phyloP scores from a whole-genome alignment of 2,888 invertebrate species.

The Villa cingulata region DNA sequence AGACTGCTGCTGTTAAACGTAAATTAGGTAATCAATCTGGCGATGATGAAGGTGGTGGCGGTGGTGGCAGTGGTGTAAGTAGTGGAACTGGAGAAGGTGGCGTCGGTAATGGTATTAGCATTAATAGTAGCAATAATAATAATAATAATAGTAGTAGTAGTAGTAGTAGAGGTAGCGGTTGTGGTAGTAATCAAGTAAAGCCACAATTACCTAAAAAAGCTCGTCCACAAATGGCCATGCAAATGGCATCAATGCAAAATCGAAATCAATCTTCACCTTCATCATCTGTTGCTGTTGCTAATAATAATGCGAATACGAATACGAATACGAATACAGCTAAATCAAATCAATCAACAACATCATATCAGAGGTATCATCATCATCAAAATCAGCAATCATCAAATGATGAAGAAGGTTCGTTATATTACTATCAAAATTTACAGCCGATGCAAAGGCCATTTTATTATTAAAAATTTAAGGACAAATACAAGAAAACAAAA shows the following conservation, averaged over 20 bases:
- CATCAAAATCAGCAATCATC: conserved; percentile 5
- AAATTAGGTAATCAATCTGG: too few relatives aligned
- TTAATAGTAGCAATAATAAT: neutral
- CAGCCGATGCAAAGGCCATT: conserved; percentile 1
- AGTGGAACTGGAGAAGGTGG: neutral
- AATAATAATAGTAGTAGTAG: neutral
- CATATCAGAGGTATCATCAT: neutral
- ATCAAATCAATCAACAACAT: conserved; percentile 2
- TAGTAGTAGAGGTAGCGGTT: neutral
- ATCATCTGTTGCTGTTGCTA: conserved; percentile 6
- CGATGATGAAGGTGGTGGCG: too few relatives aligned
- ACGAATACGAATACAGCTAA: too few relatives aligned
- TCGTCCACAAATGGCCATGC: conserved; percentile 34
- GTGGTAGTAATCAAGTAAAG: conserved; percentile 20
- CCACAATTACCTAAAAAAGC: conserved; percentile 27
- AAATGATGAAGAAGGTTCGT: conserved; percentile 14
- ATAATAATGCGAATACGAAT: neutral
- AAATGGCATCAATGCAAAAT: conserved; percentile 25
- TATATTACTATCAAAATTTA: conserved; percentile 13
- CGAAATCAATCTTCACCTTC: conserved; percentile 12
- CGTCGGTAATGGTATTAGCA: too few relatives aligned
- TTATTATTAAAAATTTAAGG: neutral
- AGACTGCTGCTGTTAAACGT: conserved; percentile 39
- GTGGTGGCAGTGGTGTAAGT: too few relatives aligned
- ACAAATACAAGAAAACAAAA: too few relatives aligned